phyloP scores from a whole-genome alignment of 2,797 vertebrate species.

The Intellagama lesueurii region DNA sequence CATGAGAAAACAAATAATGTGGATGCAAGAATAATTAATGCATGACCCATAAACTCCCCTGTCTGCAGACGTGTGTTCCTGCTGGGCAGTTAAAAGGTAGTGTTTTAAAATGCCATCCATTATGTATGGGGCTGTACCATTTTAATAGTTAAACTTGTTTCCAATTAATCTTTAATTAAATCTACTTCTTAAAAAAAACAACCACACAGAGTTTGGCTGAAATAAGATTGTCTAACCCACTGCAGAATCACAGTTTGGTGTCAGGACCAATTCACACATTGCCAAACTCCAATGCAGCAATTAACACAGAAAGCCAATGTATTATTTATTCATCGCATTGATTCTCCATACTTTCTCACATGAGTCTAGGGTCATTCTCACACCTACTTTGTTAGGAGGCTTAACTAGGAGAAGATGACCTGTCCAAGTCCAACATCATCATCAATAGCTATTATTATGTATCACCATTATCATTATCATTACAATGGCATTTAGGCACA shows the following conservation, averaged over 20 bases:
- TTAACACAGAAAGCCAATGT: background rate
- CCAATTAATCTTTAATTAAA: slow-evolving; percentile 43
- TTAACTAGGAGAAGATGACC: background rate
- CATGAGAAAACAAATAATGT: slow-evolving; percentile 7
- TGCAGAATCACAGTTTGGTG: background rate
- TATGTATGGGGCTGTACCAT: background rate
- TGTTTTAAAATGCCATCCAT: background rate
- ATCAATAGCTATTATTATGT: background rate
- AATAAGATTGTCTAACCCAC: background rate
- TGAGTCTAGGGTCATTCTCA: background rate
- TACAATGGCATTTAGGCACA: background rate
- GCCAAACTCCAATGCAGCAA: slow-evolving; percentile 4
- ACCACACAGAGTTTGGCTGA: background rate
- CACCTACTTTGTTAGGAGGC: background rate
- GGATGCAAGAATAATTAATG: slow-evolving; percentile 24
- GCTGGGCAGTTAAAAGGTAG: background rate
- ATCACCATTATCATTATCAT: background rate
- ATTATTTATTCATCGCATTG: slow-evolving; percentile 2
- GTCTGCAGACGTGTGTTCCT: background rate
- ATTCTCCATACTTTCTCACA: background rate
- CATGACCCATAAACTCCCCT: slow-evolving; percentile 14
- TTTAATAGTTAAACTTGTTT: slow-evolving; percentile 28
- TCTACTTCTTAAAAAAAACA: background rate
- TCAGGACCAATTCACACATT: slow-evolving; percentile 18
- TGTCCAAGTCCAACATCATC: background rate